phyloP scores from a whole-genome alignment of 1,140 invertebrate species.

The Drosophila mojavensis region DNA sequence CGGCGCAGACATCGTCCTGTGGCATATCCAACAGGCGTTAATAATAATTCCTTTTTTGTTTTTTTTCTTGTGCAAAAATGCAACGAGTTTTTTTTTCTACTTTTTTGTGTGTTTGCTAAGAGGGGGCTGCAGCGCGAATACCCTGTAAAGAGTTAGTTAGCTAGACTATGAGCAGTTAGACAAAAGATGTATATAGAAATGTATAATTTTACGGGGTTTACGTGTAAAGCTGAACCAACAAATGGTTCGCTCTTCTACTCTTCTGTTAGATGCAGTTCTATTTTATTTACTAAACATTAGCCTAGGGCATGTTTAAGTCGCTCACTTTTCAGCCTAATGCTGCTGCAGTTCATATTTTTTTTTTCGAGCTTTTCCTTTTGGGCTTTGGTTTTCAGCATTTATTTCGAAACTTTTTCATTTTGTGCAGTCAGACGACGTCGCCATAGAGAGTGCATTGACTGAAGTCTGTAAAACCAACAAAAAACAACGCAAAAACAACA shows the following conservation, averaged over 20 bases:
- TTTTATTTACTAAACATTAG: slow-evolving; percentile 8
- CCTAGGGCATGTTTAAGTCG: slow-evolving; percentile 3
- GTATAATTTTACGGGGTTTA: background rate
- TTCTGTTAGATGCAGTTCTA: slow-evolving; percentile 6
- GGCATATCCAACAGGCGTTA: slow-evolving; percentile 80
- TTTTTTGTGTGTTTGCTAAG: slow-evolving; percentile 16
- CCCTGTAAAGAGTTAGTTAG: slow-evolving; percentile 14
- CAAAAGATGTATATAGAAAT: background rate
- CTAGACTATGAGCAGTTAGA: background rate
- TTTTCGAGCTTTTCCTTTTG: slow-evolving; percentile 73
- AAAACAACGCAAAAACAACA: slow-evolving; percentile 45
- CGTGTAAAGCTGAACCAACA: slow-evolving; percentile 3
- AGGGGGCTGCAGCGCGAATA: slow-evolving; percentile 19
- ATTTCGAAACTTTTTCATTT: slow-evolving; percentile 80
- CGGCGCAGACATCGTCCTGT: slow-evolving; percentile 75
- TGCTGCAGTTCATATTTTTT: slow-evolving; percentile 26
- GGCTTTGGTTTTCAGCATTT: slow-evolving; percentile 72
- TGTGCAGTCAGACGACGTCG: slow-evolving; percentile 77
- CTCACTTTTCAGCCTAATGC: background rate
- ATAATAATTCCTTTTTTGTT: slow-evolving; percentile 70
- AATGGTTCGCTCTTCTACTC: background rate
- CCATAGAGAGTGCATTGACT: slow-evolving; percentile 82
- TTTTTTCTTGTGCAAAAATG: slow-evolving; percentile 42
- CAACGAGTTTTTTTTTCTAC: slow-evolving; percentile 29
- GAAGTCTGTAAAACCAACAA: slow-evolving; percentile 61